Evolutionary conservation across 2,888 invertebrate genomes (phyloP).

Genomic region (Apodemia zela): DNA sequence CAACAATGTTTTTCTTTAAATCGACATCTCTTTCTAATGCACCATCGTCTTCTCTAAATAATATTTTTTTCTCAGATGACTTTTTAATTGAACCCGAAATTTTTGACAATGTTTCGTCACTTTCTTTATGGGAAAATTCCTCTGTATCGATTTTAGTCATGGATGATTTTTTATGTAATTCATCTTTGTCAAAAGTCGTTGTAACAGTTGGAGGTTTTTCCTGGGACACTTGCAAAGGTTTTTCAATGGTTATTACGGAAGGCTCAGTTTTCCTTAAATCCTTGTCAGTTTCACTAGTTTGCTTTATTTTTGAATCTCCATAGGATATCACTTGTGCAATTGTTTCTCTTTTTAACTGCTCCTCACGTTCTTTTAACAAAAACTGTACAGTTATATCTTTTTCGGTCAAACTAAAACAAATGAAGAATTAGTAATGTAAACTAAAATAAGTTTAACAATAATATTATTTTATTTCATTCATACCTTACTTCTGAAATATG

Average conservation of each 20-base stretch:
- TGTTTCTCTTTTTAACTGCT: constrained; percentile 55
- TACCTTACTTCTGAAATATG: constrained; percentile 74
- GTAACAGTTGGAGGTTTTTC: neutral
- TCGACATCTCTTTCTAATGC: constrained; percentile 17
- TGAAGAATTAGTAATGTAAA: neutral
- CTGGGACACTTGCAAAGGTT: neutral
- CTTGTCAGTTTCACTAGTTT: neutral
- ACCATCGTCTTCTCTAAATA: constrained; percentile 1
- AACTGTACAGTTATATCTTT: constrained; percentile 56
- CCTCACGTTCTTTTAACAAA: constrained; percentile 59
- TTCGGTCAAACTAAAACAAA: constrained; percentile 47
- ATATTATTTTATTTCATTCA: constrained; percentile 5
- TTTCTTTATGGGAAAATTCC: constrained; percentile 10
- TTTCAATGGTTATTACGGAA: neutral
- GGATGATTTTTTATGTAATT: neutral
- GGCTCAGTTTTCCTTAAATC: neutral
- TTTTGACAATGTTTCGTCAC: neutral
- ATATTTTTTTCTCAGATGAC: neutral
- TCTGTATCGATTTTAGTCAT: too few species aligned
- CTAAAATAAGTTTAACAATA: constrained; percentile 6
- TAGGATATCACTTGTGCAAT: neutral
- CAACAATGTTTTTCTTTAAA: constrained; percentile 13
- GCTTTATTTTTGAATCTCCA: neutral
- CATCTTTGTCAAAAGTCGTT: neutral
- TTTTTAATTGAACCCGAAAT: neutral